Evolutionary conservation across 64 coral and sea anemone genomes (phyloP).

Genomic region (Montipora foliosa): DNA sequence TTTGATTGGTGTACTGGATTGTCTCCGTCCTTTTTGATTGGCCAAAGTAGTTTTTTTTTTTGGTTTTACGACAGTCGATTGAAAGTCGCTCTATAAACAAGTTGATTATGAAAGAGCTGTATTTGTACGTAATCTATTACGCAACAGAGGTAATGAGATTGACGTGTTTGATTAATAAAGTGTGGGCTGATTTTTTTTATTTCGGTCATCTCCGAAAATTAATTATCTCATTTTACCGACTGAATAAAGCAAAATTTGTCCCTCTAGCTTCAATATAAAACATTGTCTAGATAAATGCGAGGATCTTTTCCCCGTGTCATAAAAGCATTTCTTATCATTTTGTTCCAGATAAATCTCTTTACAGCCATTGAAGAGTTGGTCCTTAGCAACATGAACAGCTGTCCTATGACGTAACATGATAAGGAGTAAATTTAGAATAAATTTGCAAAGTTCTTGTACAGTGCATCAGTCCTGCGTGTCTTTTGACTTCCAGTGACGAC

Average conservation of each 20-base stretch:
- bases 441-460: too few relatives aligned
- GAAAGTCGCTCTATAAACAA: too few relatives aligned
- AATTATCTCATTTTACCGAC: too few relatives aligned
- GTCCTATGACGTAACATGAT: neutral
- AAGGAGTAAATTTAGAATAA: neutral
- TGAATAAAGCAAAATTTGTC: neutral
- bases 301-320: too few relatives aligned
- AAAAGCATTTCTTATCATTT: neutral
- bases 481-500: neutral
- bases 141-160: neutral
- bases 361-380: conserved; percentile 15
- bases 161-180: neutral
- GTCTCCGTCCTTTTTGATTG: too few relatives aligned
- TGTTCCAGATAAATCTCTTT: neutral
- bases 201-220: too few relatives aligned
- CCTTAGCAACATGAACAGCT: neutral
- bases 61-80: too few relatives aligned
- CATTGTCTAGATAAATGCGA: too few relatives aligned
- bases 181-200: neutral
- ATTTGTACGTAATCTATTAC: neutral
- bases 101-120: too few relatives aligned
- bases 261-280: neutral
- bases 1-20: too few relatives aligned
- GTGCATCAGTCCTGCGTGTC: too few relatives aligned
- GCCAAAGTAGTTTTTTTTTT: too few relatives aligned